Conservation (phyloP, 2,888 invertebrate species). For the Acanthacorydalis orientalis region DNA sequence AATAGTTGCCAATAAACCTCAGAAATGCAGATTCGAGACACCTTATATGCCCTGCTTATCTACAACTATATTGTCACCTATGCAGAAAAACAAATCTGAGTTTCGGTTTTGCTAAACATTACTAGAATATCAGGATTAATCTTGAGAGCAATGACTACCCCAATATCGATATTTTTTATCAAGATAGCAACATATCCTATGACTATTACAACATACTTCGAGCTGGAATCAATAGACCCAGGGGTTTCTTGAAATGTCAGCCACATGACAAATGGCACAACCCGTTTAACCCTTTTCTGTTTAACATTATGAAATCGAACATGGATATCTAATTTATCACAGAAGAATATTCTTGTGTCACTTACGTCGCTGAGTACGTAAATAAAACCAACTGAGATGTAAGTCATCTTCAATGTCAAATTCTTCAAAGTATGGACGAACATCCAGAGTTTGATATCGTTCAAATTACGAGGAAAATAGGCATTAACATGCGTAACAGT, state of each 20-base stretch:
- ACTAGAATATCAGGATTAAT: no score
- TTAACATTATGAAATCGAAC: conserved; percentile 18
- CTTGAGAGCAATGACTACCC: no score
- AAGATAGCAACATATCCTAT: no score
- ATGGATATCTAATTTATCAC: conserved; percentile 22
- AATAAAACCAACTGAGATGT: conserved; percentile 22
- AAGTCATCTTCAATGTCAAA: conserved; percentile 18
- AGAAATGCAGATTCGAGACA: no score
- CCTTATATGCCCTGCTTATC: no score
- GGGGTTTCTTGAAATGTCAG: conserved; percentile 17
- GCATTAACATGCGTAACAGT: conserved; percentile 17
- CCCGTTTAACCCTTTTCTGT: conserved; percentile 22
- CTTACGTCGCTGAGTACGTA: conserved; percentile 23
- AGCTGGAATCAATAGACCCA: no score
- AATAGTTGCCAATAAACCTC: no score
- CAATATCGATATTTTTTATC: no score
- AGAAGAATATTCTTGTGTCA: conserved; percentile 24
- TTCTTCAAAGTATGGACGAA: conserved; percentile 18
- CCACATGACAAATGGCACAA: conserved; percentile 22
- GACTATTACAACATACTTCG: no score
- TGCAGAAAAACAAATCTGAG: no score
- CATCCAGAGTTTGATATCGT: conserved; percentile 19
- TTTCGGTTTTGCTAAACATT: no score
- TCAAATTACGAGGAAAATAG: conserved; percentile 15
- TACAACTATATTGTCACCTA: no score